A percentile compares a stretch with the other conserved stretches of the same genome.
phyloP scores from a whole-genome alignment of 2,113 vertebrate species.

The Cochlearius cochlearius region DNA sequence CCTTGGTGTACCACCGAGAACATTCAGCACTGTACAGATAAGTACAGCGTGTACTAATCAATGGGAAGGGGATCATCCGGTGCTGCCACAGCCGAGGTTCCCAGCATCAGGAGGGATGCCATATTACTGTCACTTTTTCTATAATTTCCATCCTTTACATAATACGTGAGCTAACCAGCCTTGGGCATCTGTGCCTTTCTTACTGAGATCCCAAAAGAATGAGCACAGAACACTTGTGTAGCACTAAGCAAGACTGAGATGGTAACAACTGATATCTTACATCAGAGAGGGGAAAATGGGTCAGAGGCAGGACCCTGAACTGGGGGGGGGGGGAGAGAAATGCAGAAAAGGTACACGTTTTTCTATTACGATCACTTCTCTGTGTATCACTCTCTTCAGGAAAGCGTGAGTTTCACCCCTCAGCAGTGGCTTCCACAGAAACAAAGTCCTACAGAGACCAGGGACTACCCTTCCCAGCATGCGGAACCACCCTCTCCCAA shows the following conservation, averaged over 20 bases:
- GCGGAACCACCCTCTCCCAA: neutral
- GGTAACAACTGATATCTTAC: neutral
- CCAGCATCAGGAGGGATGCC: neutral
- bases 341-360: neutral
- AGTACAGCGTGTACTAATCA: neutral
- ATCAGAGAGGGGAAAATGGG: neutral
- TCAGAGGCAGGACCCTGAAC: neutral
- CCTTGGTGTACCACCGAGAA: neutral
- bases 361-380: neutral
- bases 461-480: neutral
- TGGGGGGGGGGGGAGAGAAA: rapidly evolving
- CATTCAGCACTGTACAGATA: neutral
- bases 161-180: neutral
- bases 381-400: neutral
- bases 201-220: neutral
- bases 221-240: neutral
- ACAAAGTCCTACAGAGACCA: neutral
- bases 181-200: rapidly evolving
- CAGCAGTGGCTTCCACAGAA: neutral
- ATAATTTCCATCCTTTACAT: neutral
- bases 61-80: rapidly evolving
- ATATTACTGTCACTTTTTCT: neutral
- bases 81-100: neutral
- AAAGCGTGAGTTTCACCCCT: neutral
- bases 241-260: neutral